These are phyloP conservation scores for Brevipalpus yothersi DNA, from an alignment of 1,140 invertebrate genomes.

Conservation along the genomic window DNA sequence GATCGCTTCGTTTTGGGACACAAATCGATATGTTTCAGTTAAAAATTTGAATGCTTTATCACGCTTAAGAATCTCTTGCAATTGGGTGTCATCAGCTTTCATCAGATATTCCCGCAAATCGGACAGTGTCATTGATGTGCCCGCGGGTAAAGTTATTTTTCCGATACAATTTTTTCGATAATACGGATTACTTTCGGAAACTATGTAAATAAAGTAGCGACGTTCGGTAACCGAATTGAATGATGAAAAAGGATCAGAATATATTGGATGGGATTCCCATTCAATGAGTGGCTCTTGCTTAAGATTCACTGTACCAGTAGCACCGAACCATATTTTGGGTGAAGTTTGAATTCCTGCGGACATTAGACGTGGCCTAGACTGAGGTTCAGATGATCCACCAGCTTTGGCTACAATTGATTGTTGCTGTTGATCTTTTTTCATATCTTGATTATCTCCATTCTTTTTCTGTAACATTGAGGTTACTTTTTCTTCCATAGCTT, in stretches of 20 bases:
- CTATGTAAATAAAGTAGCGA: conserved; percentile 8
- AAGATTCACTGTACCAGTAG: background rate
- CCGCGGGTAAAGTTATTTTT: background rate
- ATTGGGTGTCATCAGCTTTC: conserved; percentile 2
- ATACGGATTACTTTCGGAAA: conserved; percentile 2
- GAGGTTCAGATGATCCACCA: background rate
- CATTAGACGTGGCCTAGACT: background rate
- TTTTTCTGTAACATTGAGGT: background rate
- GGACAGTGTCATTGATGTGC: conserved; percentile 4
- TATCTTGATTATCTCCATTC: background rate
- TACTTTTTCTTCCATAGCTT: background rate
- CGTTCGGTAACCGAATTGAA: background rate
- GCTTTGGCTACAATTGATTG: background rate
- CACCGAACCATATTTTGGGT: background rate
- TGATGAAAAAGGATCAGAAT: background rate
- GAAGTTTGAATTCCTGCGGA: background rate
- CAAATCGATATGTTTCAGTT: conserved; percentile 8
- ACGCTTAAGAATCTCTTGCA: background rate
- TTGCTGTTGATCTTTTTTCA: background rate
- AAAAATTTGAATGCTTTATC: conserved; percentile 4
- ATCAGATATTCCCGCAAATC: conserved; percentile 5
- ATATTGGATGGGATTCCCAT: background rate
- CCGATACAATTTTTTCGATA: conserved; percentile 6
- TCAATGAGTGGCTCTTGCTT: background rate
- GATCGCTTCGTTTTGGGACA: conserved; percentile 4